Base-by-base conservation (phyloP, 2,797 vertebrate species). In the Sphaeramia orbicularis region DNA sequence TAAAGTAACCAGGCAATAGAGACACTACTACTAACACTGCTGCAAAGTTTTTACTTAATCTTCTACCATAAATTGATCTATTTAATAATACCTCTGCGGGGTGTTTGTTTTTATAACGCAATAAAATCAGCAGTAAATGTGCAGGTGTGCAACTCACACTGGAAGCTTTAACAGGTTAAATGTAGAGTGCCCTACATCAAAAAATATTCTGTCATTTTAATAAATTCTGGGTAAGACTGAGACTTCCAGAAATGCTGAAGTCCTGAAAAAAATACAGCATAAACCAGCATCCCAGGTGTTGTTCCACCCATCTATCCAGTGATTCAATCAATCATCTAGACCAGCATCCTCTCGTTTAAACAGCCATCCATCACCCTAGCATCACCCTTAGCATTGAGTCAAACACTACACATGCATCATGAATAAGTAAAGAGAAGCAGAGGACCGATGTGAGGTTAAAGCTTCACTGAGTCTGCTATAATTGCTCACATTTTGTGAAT, bases 281-380 rank as follows among this genome's bases (percentile, higher is more conserved):
- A 27, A 74, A 66, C 11, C 58, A 70, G 12, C 45, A 49, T 40
- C 56, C 38, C 45, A 79, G 53, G 61, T 76, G 54, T 69, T 43
- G 52, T 47, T 70, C 49, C 58, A 62, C 49, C 42, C 13, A 65
- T 54, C 48, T 49, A 72, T 68, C 52, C 13, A 10, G 53, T 43
- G 48, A 60, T 73, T 74, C 81, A 67, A 43, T 61, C 41, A 51
- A n/a, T 36, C 64, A 55, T 63, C 24, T 57, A 59, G 41, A 40
- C 49, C 24, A 21, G 74, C 36, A 51, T 72, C 58, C 61, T 68
- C 56, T 56, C 24, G 65, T 78, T 79, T 61, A 76, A 47, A 54
- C 19, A 59, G 32, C 32, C 64, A 63, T 57, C 58, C 64, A 68
- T 41, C 21, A 37, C 40, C 7, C 19, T 4, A 21, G 2, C 19